These are phyloP conservation scores for Cichladusa arquata DNA, from an alignment of 2,113 vertebrate species.

Conservation along the genomic window DNA sequence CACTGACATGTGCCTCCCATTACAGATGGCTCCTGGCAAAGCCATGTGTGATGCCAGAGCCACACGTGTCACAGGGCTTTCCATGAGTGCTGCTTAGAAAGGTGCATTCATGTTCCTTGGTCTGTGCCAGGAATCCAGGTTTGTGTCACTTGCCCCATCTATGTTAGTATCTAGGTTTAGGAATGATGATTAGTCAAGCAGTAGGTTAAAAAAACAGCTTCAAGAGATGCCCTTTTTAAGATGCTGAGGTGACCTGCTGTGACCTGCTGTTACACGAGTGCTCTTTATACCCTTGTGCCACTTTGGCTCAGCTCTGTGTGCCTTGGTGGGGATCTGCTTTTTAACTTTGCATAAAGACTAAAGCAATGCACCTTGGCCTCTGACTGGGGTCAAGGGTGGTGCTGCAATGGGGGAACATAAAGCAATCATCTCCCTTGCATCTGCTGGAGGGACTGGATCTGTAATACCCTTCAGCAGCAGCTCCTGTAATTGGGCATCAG, in stretches of 20 bases:
- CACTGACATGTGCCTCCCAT: not conserved
- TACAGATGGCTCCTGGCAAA: not conserved
- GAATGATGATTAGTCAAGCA: not conserved
- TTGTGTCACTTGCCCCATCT: not conserved
- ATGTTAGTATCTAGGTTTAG: not conserved
- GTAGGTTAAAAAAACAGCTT: not conserved
- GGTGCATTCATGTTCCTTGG: not conserved
- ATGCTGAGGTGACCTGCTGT: not conserved
- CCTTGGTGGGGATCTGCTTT: not conserved
- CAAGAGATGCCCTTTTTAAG: not conserved
- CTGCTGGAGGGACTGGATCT: not conserved
- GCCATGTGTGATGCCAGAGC: not conserved
- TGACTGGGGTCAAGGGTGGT: not conserved
- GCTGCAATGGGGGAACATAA: not conserved
- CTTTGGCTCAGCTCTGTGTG: not conserved
- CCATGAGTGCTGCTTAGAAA: not conserved
- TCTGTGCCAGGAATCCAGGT: not conserved
- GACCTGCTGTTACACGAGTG: not conserved
- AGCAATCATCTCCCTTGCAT: not conserved
- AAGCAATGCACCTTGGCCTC: not conserved
- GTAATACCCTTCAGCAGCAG: not conserved
- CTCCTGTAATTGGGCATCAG: not conserved
- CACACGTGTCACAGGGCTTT: not conserved
- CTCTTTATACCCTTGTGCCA: not conserved
- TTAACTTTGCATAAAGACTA: not conserved